Percentiles rank a stretch among this genome's conserved stretches.
Evolutionary conservation across 2,113 vertebrate genomes (phyloP).

Genomic region (Turnix velox): DNA sequence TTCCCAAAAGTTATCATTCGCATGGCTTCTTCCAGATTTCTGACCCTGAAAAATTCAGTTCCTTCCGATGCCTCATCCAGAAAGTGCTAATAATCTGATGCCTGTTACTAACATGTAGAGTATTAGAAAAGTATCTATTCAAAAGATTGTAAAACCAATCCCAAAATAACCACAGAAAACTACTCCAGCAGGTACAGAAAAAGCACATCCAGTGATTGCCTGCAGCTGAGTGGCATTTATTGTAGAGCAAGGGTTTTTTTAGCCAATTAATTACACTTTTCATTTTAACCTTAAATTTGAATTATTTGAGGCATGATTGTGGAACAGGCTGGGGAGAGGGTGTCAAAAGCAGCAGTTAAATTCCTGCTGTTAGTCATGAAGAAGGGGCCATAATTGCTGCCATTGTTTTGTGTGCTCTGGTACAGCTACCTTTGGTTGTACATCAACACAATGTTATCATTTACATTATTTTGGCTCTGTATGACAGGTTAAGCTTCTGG

Average conservation of each 20-base stretch:
- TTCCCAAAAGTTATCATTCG: background rate
- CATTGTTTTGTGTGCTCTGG: background rate
- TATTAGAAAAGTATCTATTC: background rate
- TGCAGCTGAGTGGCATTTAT: background rate
- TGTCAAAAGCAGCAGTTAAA: background rate
- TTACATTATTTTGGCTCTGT: background rate
- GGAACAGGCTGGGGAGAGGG: background rate
- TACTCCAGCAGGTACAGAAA: background rate
- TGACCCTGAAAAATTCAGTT: background rate
- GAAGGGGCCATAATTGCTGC: background rate
- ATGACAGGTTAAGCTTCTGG: background rate
- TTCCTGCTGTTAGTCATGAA: background rate
- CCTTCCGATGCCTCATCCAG: background rate
- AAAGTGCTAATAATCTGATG: background rate
- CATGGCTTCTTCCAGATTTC: background rate
- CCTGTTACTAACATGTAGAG: background rate
- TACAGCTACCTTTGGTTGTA: background rate
- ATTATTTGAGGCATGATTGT: background rate
- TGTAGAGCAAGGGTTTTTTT: background rate
- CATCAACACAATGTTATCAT: background rate
- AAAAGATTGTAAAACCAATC: background rate
- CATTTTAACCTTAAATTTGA: background rate
- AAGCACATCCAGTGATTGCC: background rate
- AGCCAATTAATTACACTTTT: constrained; percentile 12
- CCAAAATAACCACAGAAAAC: background rate